These are phyloP conservation scores for Aphelinus certus DNA, from an alignment of 1,140 invertebrate genomes.

Conservation along the genomic window DNA sequence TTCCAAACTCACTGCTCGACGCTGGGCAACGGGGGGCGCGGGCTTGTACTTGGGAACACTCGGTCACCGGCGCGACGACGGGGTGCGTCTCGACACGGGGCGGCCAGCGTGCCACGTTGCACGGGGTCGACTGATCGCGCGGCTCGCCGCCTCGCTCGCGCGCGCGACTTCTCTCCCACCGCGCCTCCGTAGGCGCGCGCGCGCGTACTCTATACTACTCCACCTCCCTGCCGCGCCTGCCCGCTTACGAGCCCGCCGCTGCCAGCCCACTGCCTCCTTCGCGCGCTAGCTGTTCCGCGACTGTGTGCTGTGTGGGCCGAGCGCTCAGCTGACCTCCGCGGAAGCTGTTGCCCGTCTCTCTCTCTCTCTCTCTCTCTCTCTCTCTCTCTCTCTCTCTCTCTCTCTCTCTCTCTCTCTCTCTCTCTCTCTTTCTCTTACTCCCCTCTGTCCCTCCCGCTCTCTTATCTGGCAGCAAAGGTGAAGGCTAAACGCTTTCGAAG, in stretches of 20 bases:
- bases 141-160: background rate
- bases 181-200: conserved; percentile 8
- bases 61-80: background rate
- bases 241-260: background rate
- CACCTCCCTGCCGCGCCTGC: background rate
- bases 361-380: background rate
- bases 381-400: conserved; percentile 6
- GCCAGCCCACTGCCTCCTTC: background rate
- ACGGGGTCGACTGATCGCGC: conserved; percentile 64
- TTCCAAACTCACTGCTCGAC: background rate
- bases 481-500: background rate
- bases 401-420: background rate
- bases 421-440: conserved; percentile 6
- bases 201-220: background rate
- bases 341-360: background rate
- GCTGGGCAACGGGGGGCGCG: background rate
- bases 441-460: background rate
- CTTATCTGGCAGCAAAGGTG: background rate
- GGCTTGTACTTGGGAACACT: background rate
- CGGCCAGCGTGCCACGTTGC: conserved; percentile 65
- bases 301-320: background rate
- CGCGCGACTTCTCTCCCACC: conserved; percentile 9
- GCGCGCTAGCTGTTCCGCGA: background rate
- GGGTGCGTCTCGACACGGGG: conserved; percentile 44
- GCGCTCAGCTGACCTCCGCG: background rate